A percentile compares a stretch with the other conserved stretches of the same genome.
These are phyloP conservation scores for Stegostoma tigrinum DNA, from an alignment of 2,113 vertebrate genomes.

Conservation along the genomic window DNA sequence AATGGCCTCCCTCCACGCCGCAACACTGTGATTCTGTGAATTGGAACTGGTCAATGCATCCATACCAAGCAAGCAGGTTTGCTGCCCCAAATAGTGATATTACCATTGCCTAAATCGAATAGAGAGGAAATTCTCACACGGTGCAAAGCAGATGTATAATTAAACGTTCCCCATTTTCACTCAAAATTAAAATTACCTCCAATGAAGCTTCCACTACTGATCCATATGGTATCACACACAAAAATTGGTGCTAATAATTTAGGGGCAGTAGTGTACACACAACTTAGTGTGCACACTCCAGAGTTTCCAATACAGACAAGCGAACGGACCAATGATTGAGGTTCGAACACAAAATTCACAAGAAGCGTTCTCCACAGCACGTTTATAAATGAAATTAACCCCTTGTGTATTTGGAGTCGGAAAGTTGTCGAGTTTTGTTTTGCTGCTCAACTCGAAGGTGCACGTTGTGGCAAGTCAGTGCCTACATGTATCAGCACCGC, in stretches of 20 bases:
- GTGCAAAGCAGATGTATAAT: not conserved
- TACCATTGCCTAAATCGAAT: not conserved
- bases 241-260: not conserved
- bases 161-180: not conserved
- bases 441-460: not conserved
- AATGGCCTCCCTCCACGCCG: no score
- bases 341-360: not conserved
- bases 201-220: not conserved
- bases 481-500: not conserved
- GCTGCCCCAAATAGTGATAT: not conserved
- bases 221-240: not conserved
- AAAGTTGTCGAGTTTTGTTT: not conserved
- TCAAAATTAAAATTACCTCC: not conserved
- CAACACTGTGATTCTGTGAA: no score
- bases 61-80: not conserved
- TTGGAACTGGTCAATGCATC: not conserved
- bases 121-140: not conserved
- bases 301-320: not conserved
- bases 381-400: not conserved
- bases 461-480: not conserved
- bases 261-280: no score
- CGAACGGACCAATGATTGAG: not conserved
- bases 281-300: not conserved
- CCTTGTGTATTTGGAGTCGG: not conserved
- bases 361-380: not conserved